Base-by-base conservation (phyloP, 2,113 vertebrate species). In the Cyprinus carpio region DNA sequence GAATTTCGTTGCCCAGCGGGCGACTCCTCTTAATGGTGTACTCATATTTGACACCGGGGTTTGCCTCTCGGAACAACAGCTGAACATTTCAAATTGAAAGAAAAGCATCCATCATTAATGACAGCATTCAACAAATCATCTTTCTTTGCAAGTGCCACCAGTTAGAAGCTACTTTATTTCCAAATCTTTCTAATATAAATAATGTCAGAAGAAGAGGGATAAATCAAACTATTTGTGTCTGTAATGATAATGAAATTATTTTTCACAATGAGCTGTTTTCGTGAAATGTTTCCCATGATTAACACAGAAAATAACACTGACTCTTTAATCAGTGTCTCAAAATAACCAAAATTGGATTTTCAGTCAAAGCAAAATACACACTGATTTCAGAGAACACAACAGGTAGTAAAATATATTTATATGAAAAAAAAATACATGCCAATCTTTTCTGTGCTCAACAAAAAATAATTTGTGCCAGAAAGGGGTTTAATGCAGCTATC, bases 31-130 rank as follows among this genome's bases (percentile, higher is more conserved):
- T 96, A 77, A 98, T 89, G 27, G 93, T 96, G 88, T 97, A 99
- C 91, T 98, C 96, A n/a, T 97, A 99, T 64, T 92, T 94, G 29
- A 99, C 90, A 31, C 98, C 98, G 1, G 95, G 96, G 87, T 99
- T 99, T 65, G 90, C 95, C 90, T 98, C 98, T 93, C 99, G 98
- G 92, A 97, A 98, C 18, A 99, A 92, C 78, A 99, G 93, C 98
- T 99, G 76, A 65, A 92, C 51, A 31, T 37, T 27, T 79, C n/a
- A 40, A 27, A 23, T 16, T 4, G 16, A 65, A 67, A 72, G 1
- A 79, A 31, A 54, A 65, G 15, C 15, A 46, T 37, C 25, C 9
- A 16, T 83, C 23, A 74, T 58, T 54, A 12, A 51, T 25, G 7
- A 27, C 25, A 46, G 37, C n/a, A 43, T 74, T 37, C 37, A 65